These are phyloP conservation scores for Drosophila stalkeri DNA, from an alignment of 2,888 invertebrate species.

Conservation along the genomic window DNA sequence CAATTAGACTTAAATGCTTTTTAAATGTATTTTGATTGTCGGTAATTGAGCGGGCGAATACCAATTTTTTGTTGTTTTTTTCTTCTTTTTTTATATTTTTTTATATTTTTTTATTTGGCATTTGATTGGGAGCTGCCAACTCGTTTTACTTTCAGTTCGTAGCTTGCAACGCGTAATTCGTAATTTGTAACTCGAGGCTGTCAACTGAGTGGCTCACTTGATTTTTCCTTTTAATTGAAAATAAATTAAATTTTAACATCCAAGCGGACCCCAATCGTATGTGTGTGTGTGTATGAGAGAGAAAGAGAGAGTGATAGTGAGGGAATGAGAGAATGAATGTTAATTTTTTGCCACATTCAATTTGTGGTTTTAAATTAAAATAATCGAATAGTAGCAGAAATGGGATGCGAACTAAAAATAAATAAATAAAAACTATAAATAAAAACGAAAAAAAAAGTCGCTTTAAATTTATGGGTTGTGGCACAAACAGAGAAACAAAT, in stretches of 20 bases:
- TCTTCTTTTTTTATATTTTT: too few species aligned
- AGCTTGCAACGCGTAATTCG: neutral
- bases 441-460: constrained; percentile 15
- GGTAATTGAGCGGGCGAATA: constrained; percentile 63
- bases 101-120: constrained; percentile 40
- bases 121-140: constrained; percentile 40
- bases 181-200: constrained; percentile 36
- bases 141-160: constrained; percentile 23
- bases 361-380: constrained; percentile 68
- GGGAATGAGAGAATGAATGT: neutral
- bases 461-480: constrained; percentile 71
- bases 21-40: constrained; percentile 76
- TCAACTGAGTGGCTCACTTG: constrained; percentile 40
- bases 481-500: constrained; percentile 25
- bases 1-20: constrained; percentile 74
- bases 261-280: constrained; percentile 1
- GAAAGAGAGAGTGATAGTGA: neutral
- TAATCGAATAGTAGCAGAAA: constrained; percentile 56
- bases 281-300: neutral
- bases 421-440: neutral
- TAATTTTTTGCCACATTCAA: constrained; percentile 55
- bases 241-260: constrained; percentile 59
- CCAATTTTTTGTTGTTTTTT: constrained; percentile 45
- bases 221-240: constrained; percentile 61
- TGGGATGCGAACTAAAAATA: constrained; percentile 18